Conservation (phyloP, 2,888 invertebrate genomes). For the Limnephilus lunatus region DNA sequence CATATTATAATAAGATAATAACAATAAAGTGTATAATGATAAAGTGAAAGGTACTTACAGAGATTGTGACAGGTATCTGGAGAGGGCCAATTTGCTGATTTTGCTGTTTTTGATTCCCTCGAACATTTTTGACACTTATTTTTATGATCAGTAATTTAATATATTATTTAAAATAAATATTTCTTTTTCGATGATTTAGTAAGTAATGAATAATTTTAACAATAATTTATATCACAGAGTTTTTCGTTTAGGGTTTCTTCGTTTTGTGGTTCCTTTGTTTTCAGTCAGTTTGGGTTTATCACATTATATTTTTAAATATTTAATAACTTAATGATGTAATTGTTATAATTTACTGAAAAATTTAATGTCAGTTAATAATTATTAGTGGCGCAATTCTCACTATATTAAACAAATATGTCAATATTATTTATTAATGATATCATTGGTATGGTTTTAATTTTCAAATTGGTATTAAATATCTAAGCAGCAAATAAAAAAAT, state of each 20-base stretch:
- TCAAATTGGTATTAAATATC: too few species aligned
- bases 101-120: slow-evolving; percentile 87
- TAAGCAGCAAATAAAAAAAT: too few species aligned
- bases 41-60: slow-evolving; percentile 79
- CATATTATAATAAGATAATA: too few species aligned
- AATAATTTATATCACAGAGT: slow-evolving; percentile 54
- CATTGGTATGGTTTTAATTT: too few species aligned
- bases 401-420: background rate
- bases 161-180: slow-evolving; percentile 36
- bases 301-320: slow-evolving; percentile 54
- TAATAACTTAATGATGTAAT: slow-evolving; percentile 35
- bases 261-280: slow-evolving; percentile 39
- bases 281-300: slow-evolving; percentile 51
- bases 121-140: slow-evolving; percentile 79
- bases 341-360: slow-evolving; percentile 32
- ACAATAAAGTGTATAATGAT: background rate
- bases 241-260: slow-evolving; percentile 53
- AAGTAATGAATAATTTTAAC: slow-evolving; percentile 25
- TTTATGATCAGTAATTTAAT: slow-evolving; percentile 8
- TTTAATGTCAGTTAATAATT: background rate
- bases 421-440: too few species aligned
- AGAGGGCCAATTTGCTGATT: slow-evolving; percentile 84
- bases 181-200: slow-evolving; percentile 27
- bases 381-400: background rate
- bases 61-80: slow-evolving; percentile 87